Evolutionary conservation across 2,113 vertebrate species (phyloP).

Genomic region (Helogale parvula): DNA sequence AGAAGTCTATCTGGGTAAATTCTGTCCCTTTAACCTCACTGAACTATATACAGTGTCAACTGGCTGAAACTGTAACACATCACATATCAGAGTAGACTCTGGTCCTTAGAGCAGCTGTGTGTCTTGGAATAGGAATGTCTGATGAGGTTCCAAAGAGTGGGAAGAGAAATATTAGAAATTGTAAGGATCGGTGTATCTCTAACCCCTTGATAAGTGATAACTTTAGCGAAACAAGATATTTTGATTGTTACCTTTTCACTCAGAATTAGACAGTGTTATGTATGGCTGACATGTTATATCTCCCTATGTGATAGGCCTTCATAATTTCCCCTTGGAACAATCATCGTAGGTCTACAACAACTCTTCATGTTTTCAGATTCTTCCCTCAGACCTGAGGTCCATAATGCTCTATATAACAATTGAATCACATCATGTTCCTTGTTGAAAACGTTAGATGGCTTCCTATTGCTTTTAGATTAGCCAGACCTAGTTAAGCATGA

Average conservation of each 20-base stretch:
- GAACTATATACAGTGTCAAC: background rate
- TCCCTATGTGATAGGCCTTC: background rate
- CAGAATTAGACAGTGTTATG: background rate
- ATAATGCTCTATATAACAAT: background rate
- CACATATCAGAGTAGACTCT: background rate
- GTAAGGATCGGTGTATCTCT: background rate
- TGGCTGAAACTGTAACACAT: background rate
- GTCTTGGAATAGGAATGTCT: background rate
- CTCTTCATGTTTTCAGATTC: background rate
- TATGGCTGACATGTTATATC: too few species aligned
- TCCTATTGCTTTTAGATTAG: background rate
- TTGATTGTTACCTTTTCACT: background rate
- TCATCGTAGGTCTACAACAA: background rate
- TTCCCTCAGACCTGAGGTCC: background rate
- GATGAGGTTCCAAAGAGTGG: background rate
- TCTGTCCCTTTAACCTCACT: rapidly evolving
- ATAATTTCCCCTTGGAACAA: background rate
- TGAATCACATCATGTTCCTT: background rate
- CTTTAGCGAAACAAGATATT: background rate
- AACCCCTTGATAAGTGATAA: background rate
- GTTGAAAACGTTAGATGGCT: background rate
- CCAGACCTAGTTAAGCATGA: background rate
- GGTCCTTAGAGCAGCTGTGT: background rate
- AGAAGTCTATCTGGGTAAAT: background rate
- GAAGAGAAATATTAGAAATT: background rate